These are phyloP conservation scores for Pollenia angustigena DNA, from an alignment of 2,888 invertebrate genomes.

Conservation along the genomic window DNA sequence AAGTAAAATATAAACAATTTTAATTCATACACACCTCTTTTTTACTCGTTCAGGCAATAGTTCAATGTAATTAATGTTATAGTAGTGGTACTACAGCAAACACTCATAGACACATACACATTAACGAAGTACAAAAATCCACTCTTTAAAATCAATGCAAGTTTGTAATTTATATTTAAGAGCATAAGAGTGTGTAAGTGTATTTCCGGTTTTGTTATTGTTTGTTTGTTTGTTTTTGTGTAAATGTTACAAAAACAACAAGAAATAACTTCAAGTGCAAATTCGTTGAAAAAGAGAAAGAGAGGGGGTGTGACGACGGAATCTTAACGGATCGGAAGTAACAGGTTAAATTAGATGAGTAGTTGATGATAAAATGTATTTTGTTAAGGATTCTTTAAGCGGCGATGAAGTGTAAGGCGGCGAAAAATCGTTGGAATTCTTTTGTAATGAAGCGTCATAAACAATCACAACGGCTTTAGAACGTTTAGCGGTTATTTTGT, in stretches of 20 bases:
- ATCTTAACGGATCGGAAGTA: constrained; percentile 40
- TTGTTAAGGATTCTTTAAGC: neutral
- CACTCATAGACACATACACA: constrained; percentile 10
- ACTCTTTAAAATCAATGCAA: constrained; percentile 55
- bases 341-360: constrained; percentile 25
- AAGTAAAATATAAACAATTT: constrained; percentile 28
- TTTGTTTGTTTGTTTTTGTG: constrained; percentile 22
- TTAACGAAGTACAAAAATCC: neutral
- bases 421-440: constrained; percentile 56
- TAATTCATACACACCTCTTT: constrained; percentile 71
- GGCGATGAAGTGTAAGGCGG: neutral
- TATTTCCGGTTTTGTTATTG: constrained; percentile 66
- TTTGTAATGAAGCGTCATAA: constrained; percentile 46
- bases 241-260: neutral
- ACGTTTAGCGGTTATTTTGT: constrained; percentile 61
- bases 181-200: constrained; percentile 27
- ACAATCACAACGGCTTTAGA: constrained; percentile 58
- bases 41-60: constrained; percentile 12
- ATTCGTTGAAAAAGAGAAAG: neutral
- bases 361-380: neutral
- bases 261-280: constrained; percentile 52
- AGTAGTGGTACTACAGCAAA: neutral
- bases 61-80: neutral
- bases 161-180: constrained; percentile 59
- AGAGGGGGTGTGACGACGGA: neutral